Evolutionary conservation across 2,113 vertebrate genomes (phyloP), one percentile per base, ranked within the genome.

Genomic region (Cephalopterus ornatus): DNA sequence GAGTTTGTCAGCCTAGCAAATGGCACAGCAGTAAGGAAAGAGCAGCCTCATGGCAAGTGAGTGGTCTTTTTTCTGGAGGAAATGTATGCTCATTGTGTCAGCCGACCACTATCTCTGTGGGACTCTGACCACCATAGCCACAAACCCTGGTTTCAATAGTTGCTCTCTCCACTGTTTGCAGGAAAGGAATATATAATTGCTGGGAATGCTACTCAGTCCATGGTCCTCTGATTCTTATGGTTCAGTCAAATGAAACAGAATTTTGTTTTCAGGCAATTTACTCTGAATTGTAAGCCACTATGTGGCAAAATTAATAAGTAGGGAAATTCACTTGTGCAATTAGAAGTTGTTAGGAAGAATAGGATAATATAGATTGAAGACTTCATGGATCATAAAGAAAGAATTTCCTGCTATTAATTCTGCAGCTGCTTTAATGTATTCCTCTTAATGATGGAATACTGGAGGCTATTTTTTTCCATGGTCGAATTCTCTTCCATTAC

Each of bases 401-500:
- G 92, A 67, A 92, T 93, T 95, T 95, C 95, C 86, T 68, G 77
- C 92, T 94, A 84, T 94, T 85, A 74, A 56, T 80, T 92, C 84
- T 92, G 91, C 94, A 96, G 89, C 94, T 97, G 92, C 50, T 94
- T 80, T 92, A 46, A 39, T 91, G 81, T 59, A 52, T 41, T 91
- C 70, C 81, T 91, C 93, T 93, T 95, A 92, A 95, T 77, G 89
- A 91, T 44, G 81, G 93, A 89, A 95, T 41, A 87, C 72, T 79
- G 67, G 75, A 95, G 56, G 90, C 78, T 91, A 59, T 84, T 90
- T 97, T 91, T 97, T 94, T 75, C 90, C 89, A 47, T 70, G 75
- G 58, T 73, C 89, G 71, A 86, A 84, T 95, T 97, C 92, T 95
- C 95, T 95, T 77, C 93, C 89, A 65, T 85, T 92, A 95, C 91